A percentile compares a stretch with the other conserved stretches of the same genome.
These are phyloP conservation scores for Callinectes sapidus DNA, from an alignment of 2,888 invertebrate genomes.

Conservation along the genomic window DNA sequence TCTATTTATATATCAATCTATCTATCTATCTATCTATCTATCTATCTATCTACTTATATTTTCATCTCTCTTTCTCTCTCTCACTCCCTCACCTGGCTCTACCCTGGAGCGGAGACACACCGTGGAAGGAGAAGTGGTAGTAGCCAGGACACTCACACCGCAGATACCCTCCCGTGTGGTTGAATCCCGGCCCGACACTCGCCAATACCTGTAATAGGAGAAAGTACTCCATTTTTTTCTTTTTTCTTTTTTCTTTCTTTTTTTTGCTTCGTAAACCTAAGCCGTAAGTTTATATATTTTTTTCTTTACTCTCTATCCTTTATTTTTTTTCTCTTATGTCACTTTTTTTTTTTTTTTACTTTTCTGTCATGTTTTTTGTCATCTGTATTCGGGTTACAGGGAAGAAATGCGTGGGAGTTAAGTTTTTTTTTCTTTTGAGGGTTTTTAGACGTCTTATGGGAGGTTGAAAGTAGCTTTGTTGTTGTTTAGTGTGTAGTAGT, in stretches of 20 bases:
- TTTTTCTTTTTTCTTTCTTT: too few species aligned
- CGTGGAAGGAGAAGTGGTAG: slow-evolving; percentile 57
- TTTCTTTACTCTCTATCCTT: not conserved
- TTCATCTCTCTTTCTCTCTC: not conserved
- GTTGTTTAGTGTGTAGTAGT: too few species aligned
- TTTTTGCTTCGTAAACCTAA: not conserved
- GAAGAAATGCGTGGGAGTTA: too few species aligned
- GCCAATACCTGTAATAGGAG: slow-evolving; percentile 40
- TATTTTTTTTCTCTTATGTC: too few species aligned
- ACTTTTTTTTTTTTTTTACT: too few species aligned
- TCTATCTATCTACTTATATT: not conserved
- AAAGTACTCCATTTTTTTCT: not conserved
- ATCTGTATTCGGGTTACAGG: too few species aligned
- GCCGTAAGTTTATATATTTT: not conserved
- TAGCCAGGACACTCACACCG: slow-evolving; percentile 58
- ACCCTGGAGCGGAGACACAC: slow-evolving; percentile 61
- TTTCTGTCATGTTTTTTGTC: too few species aligned
- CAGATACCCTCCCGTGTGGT: slow-evolving; percentile 63
- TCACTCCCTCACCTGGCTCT: slow-evolving; percentile 52
- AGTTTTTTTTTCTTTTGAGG: too few species aligned
- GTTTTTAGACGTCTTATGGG: too few species aligned
- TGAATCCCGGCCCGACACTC: slow-evolving; percentile 56
- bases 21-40: too few species aligned
- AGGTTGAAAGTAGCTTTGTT: too few species aligned
- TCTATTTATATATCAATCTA: not conserved